These are phyloP conservation scores for Trachymyrmex cornetzi DNA, from an alignment of 1,140 invertebrate genomes.

Conservation along the genomic window DNA sequence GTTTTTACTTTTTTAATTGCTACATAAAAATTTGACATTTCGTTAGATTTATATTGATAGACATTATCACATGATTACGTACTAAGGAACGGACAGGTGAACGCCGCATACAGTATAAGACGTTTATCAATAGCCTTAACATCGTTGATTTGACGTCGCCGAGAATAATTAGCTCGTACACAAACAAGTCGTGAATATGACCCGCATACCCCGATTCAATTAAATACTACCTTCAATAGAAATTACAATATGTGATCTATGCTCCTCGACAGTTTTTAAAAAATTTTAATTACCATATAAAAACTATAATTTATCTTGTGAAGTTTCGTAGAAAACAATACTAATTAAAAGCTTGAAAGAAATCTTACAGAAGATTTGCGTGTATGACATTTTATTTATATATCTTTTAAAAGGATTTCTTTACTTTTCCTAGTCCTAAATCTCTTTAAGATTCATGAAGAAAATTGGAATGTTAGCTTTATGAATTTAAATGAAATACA, in stretches of 20 bases:
- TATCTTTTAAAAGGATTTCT: not conserved
- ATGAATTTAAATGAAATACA: not conserved
- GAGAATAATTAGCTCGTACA: constrained; percentile 58
- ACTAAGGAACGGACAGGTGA: constrained; percentile 17
- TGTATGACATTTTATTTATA: not conserved
- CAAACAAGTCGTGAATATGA: constrained; percentile 44
- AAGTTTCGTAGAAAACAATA: not conserved
- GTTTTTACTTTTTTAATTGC: not conserved
- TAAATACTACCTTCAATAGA: constrained; percentile 4
- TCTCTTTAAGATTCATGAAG: not conserved
- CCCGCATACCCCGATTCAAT: constrained; percentile 9
- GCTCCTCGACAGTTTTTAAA: not conserved
- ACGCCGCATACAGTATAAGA: not conserved
- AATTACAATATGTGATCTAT: not conserved
- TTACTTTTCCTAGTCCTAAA: not conserved
- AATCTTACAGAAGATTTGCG: not conserved
- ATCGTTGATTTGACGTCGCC: constrained; percentile 42
- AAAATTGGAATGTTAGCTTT: not conserved
- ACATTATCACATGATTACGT: not conserved
- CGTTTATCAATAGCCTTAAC: constrained; percentile 56
- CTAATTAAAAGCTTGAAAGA: not conserved
- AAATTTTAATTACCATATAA: not conserved
- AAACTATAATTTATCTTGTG: not conserved
- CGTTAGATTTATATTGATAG: constrained; percentile 35
- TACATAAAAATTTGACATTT: constrained; percentile 37